Evolutionary conservation across 2,113 vertebrate genomes (phyloP), one percentile per base, ranked within the genome.

Genomic region (Esox niger): DNA sequence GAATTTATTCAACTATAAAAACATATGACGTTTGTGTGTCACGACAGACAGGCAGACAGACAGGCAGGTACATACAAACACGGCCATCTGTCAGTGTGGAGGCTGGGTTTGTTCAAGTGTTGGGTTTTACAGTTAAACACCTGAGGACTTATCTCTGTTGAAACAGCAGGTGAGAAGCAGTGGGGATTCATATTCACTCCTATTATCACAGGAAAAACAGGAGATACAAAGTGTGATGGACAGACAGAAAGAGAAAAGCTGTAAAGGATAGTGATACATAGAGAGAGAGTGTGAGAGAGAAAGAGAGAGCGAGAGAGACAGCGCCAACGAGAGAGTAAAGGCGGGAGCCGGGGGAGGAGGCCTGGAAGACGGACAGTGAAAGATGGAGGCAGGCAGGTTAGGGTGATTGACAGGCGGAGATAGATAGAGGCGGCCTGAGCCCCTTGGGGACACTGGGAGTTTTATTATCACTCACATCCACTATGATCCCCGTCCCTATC

Each of bases 391-490:
- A 7, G n/a, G 11, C 10, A 15, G 21, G 31, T 11, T 6, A 21
- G 33, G 26, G 57, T 54, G 47, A 32, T 20, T 43, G 64, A 62
- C 31, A 62, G 47, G 66, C 33, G 23, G 52, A 49, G 43, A 65
- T 35, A 58, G 27, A 69, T 17, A 74, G 26, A 49, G 54, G 64
- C 27, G 62, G 27, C 32, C 35, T 27, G 25, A 77, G 35, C 62
- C 70, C 31, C 38, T 20, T 5, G 52, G 54, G 43, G 43, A 60
- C 43, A n/a, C 10, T 25, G 59, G 38, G 68, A 70, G 26, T 69
- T 68, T 78, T 69, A 74, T 66, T 35, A 64, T 63, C 43, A 6
- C 32, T 66, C 30, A 68, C 32, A 63, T 68, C 32, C 38, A 62
- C 68, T 66, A 61, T 58, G 33, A 77, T 77, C 35, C 54, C 33